Evolutionary conservation across 2,113 vertebrate genomes (phyloP).

Genomic region (Procavia capensis): DNA sequence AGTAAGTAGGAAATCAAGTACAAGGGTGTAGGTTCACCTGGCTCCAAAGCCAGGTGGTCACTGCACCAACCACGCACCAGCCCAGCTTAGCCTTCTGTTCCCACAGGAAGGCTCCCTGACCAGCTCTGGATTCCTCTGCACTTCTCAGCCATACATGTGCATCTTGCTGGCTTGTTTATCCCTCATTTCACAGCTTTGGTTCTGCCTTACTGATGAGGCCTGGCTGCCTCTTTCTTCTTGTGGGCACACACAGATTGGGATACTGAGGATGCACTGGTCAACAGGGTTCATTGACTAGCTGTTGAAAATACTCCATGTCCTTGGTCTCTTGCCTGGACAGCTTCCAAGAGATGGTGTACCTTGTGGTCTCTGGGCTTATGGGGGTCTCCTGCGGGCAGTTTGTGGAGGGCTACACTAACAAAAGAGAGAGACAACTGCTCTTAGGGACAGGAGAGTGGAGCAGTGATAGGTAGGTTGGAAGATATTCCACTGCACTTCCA

Average conservation of each 20-base stretch:
- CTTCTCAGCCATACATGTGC: neutral
- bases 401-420: neutral
- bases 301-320: fast-evolving
- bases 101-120: neutral
- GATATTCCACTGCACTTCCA: neutral
- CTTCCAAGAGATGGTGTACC: too few species aligned
- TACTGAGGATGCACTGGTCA: too few species aligned
- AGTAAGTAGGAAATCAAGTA: neutral
- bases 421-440: neutral
- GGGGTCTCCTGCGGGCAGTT: neutral
- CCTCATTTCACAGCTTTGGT: neutral
- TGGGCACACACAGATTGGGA: too few species aligned
- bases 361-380: neutral
- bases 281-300: fast-evolving
- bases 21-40: too few species aligned
- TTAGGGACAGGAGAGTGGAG: fast-evolving
- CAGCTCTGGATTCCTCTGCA: neutral
- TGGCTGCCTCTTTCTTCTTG: neutral
- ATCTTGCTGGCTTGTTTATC: neutral
- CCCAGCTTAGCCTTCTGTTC: neutral
- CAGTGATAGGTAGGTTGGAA: neutral
- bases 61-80: fast-evolving
- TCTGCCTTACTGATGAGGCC: fast-evolving
- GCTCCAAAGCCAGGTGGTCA: too few species aligned
- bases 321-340: neutral